Base-by-base conservation (phyloP, 2,888 invertebrate genomes). In the Helleia helle region DNA sequence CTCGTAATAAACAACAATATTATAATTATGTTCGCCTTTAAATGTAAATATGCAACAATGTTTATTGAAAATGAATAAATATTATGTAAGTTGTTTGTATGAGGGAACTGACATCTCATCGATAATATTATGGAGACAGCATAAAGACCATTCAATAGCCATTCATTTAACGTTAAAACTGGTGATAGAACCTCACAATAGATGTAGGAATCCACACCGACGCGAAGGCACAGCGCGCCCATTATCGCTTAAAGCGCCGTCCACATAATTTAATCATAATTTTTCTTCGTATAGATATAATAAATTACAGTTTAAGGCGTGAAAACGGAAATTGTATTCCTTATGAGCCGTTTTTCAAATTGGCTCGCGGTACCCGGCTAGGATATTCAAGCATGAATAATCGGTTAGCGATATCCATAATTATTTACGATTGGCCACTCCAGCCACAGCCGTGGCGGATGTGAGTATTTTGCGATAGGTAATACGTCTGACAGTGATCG, bases 401-500 rank as follows among this genome's bases (percentile, higher is more conserved):
- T 61, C 60, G 59, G 67, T 67, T 73, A 73, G 71, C 73, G 66
- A 73, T 75, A 72, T 71, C 65, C 55, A 70, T 77, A 77, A 80
- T 81, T 76, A 83, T 81, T 79, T 71, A 75, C 75, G 76, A 75
- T 77, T 72, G 66, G 65, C 44, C 52, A 56, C 65, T 58, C 62
- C 63, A 70, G 66, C 71, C 66, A 62, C 63, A 70, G 66, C 71
- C 66, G 65, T 69, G 65, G 71, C 81, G 81, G 83, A 81, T 80
- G 73, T 62, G 60, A 75, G 81, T 68, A 62, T 72, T 80, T 83
- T 75, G 76, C 67, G 72, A 74, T 73, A 68, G 65, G 50, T 45
- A 77, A 77, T 77, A 70, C 71, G 68, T 62, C 54, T 59, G 70
- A 71, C 72, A 72, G 70, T 66, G 71, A 71, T 73, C 71, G 62